These are phyloP conservation scores for Drosophila picticornis DNA, from an alignment of 2,888 invertebrate species.

Conservation along the genomic window DNA sequence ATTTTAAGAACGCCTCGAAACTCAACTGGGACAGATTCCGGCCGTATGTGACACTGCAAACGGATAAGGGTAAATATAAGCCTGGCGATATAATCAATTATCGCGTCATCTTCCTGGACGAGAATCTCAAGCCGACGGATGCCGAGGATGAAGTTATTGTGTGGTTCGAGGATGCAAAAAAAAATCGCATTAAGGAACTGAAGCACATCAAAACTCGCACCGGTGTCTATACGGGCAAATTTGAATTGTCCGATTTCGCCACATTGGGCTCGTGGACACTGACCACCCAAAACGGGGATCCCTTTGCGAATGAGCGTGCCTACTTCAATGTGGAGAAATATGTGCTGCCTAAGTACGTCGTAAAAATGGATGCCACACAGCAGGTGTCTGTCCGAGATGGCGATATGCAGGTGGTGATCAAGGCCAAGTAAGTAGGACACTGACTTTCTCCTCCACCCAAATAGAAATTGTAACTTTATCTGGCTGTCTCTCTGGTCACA, in stretches of 20 bases:
- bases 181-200: constrained; percentile 94
- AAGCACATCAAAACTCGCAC: constrained; percentile 85
- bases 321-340: constrained; percentile 92
- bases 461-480: neutral
- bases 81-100: constrained; percentile 94
- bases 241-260: constrained; percentile 91
- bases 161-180: constrained; percentile 90
- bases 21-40: constrained; percentile 87
- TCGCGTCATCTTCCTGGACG: constrained; percentile 87
- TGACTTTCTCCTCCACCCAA: neutral
- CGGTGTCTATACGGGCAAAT: constrained; percentile 89
- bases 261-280: constrained; percentile 95
- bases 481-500: constrained; percentile 87
- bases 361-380: constrained; percentile 92
- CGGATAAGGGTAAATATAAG: constrained; percentile 96
- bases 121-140: constrained; percentile 89
- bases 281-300: constrained; percentile 51
- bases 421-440: constrained; percentile 76
- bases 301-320: constrained; percentile 65
- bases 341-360: constrained; percentile 96
- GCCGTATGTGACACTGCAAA: constrained; percentile 91
- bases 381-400: constrained; percentile 93
- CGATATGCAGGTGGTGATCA: constrained; percentile 90
- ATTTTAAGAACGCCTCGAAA: constrained; percentile 90
- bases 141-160: constrained; percentile 88